phyloP scores from a whole-genome alignment of 2,797 vertebrate genomes.

The Aselliscus stoliczkanus region DNA sequence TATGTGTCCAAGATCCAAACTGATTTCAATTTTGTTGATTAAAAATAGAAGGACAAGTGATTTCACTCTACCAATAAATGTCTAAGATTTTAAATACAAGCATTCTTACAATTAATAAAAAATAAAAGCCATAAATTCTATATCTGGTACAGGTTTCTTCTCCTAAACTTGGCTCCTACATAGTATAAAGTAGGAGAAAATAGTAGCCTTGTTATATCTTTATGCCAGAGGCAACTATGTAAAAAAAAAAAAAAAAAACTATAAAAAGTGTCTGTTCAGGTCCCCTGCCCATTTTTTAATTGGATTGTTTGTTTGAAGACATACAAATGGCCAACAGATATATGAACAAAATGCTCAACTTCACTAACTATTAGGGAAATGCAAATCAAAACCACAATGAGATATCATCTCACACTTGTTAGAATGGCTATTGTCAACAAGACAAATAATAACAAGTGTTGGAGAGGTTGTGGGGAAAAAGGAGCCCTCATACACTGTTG shows the following conservation, averaged over 20 bases:
- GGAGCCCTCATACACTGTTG: too few relatives aligned
- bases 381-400: too few relatives aligned
- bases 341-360: too few relatives aligned
- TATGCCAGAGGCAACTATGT: neutral
- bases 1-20: neutral
- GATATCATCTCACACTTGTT: too few relatives aligned
- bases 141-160: neutral
- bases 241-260: conserved; percentile 2
- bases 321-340: too few relatives aligned
- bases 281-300: too few relatives aligned
- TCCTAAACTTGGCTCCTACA: neutral
- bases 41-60: neutral
- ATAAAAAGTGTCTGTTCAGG: too few relatives aligned
- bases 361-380: too few relatives aligned
- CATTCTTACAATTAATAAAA: neutral
- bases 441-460: too few relatives aligned
- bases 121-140: neutral
- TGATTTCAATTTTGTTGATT: neutral
- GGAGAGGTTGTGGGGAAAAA: too few relatives aligned
- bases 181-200: neutral
- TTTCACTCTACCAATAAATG: neutral
- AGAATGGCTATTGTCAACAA: too few relatives aligned
- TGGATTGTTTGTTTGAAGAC: too few relatives aligned
- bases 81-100: neutral
- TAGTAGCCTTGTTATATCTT: neutral